Conservation (phyloP, 2,113 vertebrate genomes). For the Ceyx cyanopectus region DNA sequence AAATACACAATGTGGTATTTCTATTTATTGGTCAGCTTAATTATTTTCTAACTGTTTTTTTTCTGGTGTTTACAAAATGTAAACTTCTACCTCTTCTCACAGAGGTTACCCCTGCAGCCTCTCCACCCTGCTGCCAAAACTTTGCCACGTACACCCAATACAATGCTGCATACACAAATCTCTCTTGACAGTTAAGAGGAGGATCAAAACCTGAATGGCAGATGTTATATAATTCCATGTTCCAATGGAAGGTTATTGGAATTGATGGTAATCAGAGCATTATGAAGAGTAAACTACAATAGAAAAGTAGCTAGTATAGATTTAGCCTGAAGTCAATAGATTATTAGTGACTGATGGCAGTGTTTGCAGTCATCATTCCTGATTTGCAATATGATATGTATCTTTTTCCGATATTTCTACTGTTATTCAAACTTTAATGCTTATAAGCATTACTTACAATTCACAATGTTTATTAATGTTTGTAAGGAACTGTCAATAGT, state of each 20-base stretch:
- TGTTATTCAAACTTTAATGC: not conserved
- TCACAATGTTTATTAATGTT: not conserved
- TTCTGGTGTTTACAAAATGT: not conserved
- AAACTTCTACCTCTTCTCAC: not conserved
- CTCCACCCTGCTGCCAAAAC: not conserved
- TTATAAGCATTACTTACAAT: not conserved
- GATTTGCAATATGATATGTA: not conserved
- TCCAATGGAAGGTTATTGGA: not conserved
- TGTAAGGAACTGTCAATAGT: not conserved
- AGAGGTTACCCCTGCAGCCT: not conserved
- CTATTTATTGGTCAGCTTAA: not conserved
- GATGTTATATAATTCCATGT: not conserved
- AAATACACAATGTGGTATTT: not conserved
- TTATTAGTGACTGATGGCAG: not conserved
- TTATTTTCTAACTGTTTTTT: not conserved
- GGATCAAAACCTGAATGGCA: not conserved
- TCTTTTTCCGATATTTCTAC: not conserved
- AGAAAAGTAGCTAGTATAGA: not conserved
- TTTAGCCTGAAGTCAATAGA: not conserved
- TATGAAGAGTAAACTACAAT: not conserved
- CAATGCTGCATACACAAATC: not conserved
- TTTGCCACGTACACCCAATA: not conserved
- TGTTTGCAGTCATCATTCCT: not conserved
- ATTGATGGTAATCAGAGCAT: not conserved
- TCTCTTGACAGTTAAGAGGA: not conserved